Base-by-base conservation (phyloP, 2,113 vertebrate genomes). In the Glaucomys volans region DNA sequence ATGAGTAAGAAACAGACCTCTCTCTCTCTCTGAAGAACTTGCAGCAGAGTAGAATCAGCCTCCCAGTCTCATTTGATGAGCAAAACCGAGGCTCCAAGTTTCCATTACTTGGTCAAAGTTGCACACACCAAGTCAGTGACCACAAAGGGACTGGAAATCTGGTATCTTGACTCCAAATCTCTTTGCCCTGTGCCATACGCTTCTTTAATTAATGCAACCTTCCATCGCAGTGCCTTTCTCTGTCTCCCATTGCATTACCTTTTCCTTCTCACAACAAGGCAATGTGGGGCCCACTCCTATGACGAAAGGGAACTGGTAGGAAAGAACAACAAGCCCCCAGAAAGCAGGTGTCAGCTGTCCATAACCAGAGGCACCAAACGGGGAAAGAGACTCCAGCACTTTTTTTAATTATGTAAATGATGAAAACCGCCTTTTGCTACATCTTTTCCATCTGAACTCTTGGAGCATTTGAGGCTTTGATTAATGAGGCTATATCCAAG, bases 261-360 rank as follows among this genome's bases (percentile, higher is more conserved):
- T 80, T 90, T 66, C 57, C 88, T 83, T 81, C 72, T 66, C 71
- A 18, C 17, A 44, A 52, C 59, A 30, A 75, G 74, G 47, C 62
- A 37, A n/a, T 2, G 13, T 12, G 40, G 64, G 74, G 50, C 66
- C 75, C 40, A 2, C 40, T 76, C 77, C 72, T 84, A 71, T 75
- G 89, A 62, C 67, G 81, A 95, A 87, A 90, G 76, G 57, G 26
- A 80, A 66, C 54, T 20, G 54, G 32, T 54, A 47, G 40, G 91
- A 80, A 87, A 52, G 71, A 91, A 77, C 81, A 72, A 3, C 20
- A 1, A 0, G 13, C 20, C 4, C 67, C 75, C 92, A 76, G 79
- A 83, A 91, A 91, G 90, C 97, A 95, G 96, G 92, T 97, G 96
- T 88, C 97, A 94, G 97, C 96, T 97, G 96, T 64, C 94, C 44